Percentiles rank a stretch among this genome's conserved stretches.
These are phyloP conservation scores for Sepiola atlantica DNA, from an alignment of 2,888 invertebrate species.

Conservation along the genomic window DNA sequence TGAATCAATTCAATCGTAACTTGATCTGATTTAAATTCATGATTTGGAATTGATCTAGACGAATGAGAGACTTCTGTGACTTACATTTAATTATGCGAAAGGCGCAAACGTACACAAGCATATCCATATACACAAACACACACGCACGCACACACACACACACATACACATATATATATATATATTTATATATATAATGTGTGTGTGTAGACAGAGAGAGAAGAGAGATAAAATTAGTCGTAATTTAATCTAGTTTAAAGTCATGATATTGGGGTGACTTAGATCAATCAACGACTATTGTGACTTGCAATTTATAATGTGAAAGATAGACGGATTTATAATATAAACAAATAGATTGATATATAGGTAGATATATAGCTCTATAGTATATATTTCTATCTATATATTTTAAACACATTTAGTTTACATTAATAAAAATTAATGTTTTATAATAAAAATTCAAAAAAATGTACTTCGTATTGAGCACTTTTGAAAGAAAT, in stretches of 20 bases:
- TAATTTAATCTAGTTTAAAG: too few relatives aligned
- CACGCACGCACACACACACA: background rate
- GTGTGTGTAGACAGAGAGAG: too few relatives aligned
- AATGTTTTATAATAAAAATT: background rate
- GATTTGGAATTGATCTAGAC: background rate
- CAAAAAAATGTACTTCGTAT: too few relatives aligned
- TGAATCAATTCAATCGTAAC: background rate
- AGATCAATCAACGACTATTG: too few relatives aligned
- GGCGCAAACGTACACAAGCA: background rate
- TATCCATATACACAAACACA: background rate
- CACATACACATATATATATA: background rate
- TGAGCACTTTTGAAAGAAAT: too few relatives aligned
- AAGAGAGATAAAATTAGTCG: too few relatives aligned
- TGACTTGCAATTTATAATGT: background rate
- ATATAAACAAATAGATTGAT: background rate
- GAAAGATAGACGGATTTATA: background rate
- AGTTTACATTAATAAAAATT: background rate
- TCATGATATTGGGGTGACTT: too few relatives aligned
- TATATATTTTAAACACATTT: too few relatives aligned
- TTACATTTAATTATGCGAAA: background rate
- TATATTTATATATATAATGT: background rate
- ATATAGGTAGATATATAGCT: too few relatives aligned
- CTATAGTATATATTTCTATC: too few relatives aligned
- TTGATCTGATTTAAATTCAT: background rate
- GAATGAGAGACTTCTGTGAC: background rate